Percentiles rank a stretch among this genome's conserved stretches.
phyloP scores from a whole-genome alignment of 2,113 vertebrate species.

The Isichthys henryi region DNA sequence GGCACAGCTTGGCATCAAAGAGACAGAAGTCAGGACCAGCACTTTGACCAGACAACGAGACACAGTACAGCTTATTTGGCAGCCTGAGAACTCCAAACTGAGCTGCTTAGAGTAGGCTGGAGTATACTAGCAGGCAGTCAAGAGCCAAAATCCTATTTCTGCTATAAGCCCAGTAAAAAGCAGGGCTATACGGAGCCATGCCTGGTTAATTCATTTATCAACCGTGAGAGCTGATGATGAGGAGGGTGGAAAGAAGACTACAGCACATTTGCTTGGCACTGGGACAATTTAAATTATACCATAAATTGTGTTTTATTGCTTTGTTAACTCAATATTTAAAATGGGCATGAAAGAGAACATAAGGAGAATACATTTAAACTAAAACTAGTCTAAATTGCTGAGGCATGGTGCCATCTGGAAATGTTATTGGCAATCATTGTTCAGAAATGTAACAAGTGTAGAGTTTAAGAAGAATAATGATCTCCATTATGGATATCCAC shows the following conservation, averaged over 20 bases:
- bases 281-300: neutral
- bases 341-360: neutral
- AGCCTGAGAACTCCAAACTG: neutral
- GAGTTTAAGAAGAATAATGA: neutral
- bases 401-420: neutral
- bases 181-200: neutral
- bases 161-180: neutral
- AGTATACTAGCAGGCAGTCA: neutral
- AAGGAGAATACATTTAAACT: neutral
- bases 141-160: neutral
- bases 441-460: neutral
- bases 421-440: neutral
- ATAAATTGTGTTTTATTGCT: slow-evolving; percentile 5
- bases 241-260: neutral
- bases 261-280: neutral
- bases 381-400: neutral
- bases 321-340: neutral
- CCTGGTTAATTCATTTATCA: neutral
- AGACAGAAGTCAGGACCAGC: neutral
- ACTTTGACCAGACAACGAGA: neutral
- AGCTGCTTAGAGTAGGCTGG: neutral
- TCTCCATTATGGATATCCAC: neutral
- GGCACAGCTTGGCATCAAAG: neutral
- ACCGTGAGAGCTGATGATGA: neutral
- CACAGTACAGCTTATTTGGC: neutral